Evolutionary conservation across 1,140 invertebrate genomes (phyloP).

Genomic region (Aplysia californica): DNA sequence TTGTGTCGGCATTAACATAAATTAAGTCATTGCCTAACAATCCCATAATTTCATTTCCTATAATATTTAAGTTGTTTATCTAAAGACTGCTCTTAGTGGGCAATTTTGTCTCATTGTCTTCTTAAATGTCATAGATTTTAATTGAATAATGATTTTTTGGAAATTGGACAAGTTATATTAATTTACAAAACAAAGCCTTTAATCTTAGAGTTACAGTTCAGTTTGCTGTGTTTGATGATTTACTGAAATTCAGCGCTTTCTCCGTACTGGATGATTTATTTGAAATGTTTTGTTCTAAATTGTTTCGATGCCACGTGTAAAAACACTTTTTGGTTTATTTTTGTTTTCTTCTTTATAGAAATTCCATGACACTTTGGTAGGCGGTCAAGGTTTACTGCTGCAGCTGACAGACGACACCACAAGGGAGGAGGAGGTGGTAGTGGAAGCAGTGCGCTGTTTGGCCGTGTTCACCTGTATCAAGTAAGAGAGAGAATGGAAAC

Average conservation of each 20-base stretch:
- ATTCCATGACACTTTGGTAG: constrained; percentile 57
- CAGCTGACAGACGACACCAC: constrained; percentile 45
- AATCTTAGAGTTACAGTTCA: not conserved
- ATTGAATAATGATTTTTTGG: too few species aligned
- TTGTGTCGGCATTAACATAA: too few species aligned
- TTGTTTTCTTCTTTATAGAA: constrained; percentile 40
- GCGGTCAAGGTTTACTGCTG: constrained; percentile 53
- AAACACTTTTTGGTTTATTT: not conserved
- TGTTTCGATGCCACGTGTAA: not conserved
- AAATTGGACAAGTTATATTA: too few species aligned
- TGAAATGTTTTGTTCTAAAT: not conserved
- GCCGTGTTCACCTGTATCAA: constrained; percentile 29
- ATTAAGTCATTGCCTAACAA: too few species aligned
- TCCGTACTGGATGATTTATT: not conserved
- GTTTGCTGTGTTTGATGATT: not conserved
- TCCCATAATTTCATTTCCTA: too few species aligned
- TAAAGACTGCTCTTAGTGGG: too few species aligned
- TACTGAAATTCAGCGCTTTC: too few species aligned
- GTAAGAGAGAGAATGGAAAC: too few species aligned
- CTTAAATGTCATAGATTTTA: too few species aligned
- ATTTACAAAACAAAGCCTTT: not conserved
- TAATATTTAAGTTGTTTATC: too few species aligned
- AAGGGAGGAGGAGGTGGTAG: constrained; percentile 45
- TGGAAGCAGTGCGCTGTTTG: constrained; percentile 56
- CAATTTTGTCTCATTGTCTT: too few species aligned